A percentile compares a stretch with the other conserved stretches of the same genome.
Conservation (phyloP, 2,797 vertebrate genomes). For the Hoplostethus atlanticus region DNA sequence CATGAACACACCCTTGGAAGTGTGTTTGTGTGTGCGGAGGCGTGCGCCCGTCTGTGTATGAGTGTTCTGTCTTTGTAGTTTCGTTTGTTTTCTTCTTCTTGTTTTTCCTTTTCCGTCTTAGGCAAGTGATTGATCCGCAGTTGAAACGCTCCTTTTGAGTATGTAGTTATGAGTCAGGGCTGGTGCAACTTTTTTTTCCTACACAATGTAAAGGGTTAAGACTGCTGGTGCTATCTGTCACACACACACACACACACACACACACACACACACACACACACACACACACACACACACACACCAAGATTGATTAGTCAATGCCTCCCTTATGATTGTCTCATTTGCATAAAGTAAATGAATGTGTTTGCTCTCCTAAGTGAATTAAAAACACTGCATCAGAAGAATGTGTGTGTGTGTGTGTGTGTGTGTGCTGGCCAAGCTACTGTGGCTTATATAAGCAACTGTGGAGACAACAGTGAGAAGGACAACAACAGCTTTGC, state of each 20-base stretch:
- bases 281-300: conserved; percentile 11
- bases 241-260: conserved; percentile 13
- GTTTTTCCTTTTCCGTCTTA: conserved; percentile 59
- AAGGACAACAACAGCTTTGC: background rate
- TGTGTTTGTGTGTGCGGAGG: conserved; percentile 6
- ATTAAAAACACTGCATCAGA: conserved; percentile 60
- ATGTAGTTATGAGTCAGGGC: conserved; percentile 58
- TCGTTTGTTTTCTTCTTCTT: conserved; percentile 51
- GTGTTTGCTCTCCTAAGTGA: conserved; percentile 56
- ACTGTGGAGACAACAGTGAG: background rate
- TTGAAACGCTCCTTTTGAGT: conserved; percentile 67
- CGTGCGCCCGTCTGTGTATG: conserved; percentile 16
- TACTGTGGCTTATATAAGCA: background rate
- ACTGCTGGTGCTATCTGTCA: conserved; percentile 18
- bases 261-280: background rate
- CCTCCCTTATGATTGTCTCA: conserved; percentile 62
- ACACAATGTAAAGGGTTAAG: conserved; percentile 46
- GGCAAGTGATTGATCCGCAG: conserved; percentile 71
- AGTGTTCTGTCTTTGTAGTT: conserved; percentile 39
- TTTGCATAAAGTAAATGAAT: conserved; percentile 69
- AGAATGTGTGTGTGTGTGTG: background rate
- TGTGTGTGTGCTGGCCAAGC: conserved; percentile 16
- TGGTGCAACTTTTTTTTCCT: conserved; percentile 53
- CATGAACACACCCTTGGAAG: conserved; percentile 30
- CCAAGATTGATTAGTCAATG: conserved; percentile 70